phyloP scores from a whole-genome alignment of 2,797 vertebrate species.

The Catostomus latipinnis region DNA sequence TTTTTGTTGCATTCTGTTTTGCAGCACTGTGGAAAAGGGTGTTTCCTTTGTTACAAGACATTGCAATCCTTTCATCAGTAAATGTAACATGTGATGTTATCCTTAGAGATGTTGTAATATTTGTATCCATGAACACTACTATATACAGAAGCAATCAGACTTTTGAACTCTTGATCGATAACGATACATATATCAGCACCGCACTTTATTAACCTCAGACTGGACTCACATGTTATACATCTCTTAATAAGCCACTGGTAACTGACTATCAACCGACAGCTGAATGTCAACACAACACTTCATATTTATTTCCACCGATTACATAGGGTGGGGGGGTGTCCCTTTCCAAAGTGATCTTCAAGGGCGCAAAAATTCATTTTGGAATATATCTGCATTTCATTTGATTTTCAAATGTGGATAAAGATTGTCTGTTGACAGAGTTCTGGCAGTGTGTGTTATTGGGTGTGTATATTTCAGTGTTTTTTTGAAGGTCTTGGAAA shows the following conservation, averaged over 20 bases:
- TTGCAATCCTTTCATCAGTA: conserved; percentile 31
- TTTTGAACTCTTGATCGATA: no score
- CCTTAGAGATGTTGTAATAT: conserved; percentile 31
- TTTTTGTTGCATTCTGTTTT: not conserved
- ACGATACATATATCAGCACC: no score
- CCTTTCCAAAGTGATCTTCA: no score
- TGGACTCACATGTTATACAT: no score
- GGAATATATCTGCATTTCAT: conserved; percentile 66
- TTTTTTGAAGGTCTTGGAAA: conserved; percentile 11
- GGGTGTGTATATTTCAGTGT: conserved; percentile 39
- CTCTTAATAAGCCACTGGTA: no score
- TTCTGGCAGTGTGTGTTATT: conserved; percentile 40
- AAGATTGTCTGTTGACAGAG: conserved; percentile 46
- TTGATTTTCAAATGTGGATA: conserved; percentile 68
- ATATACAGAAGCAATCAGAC: not conserved
- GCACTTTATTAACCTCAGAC: no score
- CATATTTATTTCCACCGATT: no score
- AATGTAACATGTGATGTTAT: conserved; percentile 28
- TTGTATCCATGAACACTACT: not conserved
- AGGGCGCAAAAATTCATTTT: no score
- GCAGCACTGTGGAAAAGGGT: conserved; percentile 10
- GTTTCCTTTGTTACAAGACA: conserved; percentile 24
- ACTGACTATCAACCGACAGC: no score
- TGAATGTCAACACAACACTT: no score
- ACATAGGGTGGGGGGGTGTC: no score